phyloP scores from a whole-genome alignment of 2,113 vertebrate genomes.

The Erythrocercus mccallii region DNA sequence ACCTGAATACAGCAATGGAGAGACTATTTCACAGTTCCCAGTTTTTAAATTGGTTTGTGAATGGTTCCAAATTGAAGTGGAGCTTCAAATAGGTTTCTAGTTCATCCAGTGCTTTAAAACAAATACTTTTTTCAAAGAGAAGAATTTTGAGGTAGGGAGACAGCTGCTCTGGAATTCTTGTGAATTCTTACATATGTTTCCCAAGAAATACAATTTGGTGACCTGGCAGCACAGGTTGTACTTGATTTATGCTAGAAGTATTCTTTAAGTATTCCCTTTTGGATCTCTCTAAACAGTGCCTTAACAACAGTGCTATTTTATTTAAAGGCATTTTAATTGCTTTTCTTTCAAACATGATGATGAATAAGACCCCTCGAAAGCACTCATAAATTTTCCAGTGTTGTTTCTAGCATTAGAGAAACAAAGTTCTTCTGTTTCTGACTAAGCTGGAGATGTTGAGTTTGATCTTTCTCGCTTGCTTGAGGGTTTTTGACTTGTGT shows the following conservation, averaged over 20 bases:
- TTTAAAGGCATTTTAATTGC: background rate
- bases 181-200: background rate
- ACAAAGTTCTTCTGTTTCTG: background rate
- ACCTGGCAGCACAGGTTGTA: background rate
- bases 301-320: background rate
- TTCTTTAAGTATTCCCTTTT: background rate
- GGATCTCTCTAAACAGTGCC: background rate
- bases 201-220: background rate
- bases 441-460: background rate
- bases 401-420: background rate
- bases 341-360: background rate
- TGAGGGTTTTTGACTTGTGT: background rate
- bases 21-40: slow-evolving; percentile 32
- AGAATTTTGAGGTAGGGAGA: background rate
- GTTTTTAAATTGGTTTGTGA: slow-evolving; percentile 46
- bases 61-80: slow-evolving; percentile 42
- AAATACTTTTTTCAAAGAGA: background rate
- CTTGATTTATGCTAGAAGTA: background rate
- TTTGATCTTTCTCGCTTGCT: background rate
- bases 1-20: slow-evolving; percentile 28
- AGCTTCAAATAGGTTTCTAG: slow-evolving; percentile 35
- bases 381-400: background rate
- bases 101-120: background rate
- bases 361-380: background rate
- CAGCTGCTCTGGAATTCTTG: background rate